Percentiles rank a stretch among this genome's conserved stretches.
Conservation (phyloP, 2,888 invertebrate species). For the Morinoia aosen region DNA sequence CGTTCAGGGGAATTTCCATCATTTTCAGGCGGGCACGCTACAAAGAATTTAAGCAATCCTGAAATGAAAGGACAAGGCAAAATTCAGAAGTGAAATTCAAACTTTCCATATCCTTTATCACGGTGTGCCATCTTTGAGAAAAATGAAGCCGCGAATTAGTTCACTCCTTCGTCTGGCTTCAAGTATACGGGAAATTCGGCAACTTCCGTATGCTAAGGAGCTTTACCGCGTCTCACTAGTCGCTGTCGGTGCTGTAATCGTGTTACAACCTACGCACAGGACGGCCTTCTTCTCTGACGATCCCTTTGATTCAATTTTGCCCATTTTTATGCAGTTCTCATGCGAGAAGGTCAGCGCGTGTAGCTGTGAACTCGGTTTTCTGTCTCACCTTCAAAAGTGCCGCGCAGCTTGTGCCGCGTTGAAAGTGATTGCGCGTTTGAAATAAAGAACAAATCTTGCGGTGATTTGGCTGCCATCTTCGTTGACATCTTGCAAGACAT, state of each 20-base stretch:
- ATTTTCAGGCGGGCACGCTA: not conserved
- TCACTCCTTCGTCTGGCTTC: not conserved
- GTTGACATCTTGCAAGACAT: not conserved
- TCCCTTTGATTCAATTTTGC: conserved; percentile 1
- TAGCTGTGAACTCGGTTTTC: not conserved
- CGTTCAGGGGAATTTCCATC: not conserved
- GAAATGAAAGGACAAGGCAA: not conserved
- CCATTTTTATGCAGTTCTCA: not conserved
- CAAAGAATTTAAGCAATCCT: not conserved
- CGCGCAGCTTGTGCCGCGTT: not conserved
- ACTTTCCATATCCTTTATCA: not conserved
- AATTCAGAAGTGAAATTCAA: not conserved
- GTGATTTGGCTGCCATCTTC: not conserved
- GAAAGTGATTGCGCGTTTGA: not conserved
- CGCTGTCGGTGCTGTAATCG: not conserved
- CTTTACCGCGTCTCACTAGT: not conserved
- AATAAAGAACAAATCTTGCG: not conserved
- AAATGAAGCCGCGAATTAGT: not conserved
- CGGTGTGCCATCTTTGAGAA: not conserved
- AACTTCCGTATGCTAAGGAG: not conserved
- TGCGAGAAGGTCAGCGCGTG: not conserved
- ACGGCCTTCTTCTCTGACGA: not conserved
- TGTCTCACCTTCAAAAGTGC: not conserved
- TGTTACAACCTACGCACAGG: not conserved
- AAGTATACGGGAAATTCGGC: not conserved